A percentile compares a stretch with the other conserved stretches of the same genome.
Conservation (phyloP, 2,113 vertebrate species). For the Microcebus lehilahytsara region DNA sequence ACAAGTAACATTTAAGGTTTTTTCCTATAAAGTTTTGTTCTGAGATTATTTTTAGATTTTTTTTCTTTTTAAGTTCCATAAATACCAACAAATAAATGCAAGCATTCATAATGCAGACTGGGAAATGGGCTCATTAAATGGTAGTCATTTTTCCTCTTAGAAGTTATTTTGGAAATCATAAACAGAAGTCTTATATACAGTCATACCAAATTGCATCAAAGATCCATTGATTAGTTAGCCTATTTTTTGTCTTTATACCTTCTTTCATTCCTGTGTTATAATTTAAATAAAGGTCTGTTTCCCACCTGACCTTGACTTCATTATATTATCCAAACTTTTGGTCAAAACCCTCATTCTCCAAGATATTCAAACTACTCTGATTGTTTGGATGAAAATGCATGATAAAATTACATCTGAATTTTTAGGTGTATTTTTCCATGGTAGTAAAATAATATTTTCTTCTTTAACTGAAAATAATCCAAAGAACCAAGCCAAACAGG, state of each 20-base stretch:
- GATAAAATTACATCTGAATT: background rate
- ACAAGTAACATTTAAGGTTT: background rate
- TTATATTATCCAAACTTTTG: background rate
- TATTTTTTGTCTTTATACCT: background rate
- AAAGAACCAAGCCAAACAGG: background rate
- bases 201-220: background rate
- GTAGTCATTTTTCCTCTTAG: background rate
- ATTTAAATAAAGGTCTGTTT: background rate
- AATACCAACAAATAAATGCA: background rate
- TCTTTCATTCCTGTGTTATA: background rate
- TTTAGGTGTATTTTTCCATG: background rate
- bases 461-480: background rate
- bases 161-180: background rate
- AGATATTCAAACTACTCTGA: background rate
- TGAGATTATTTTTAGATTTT: conserved; percentile 6
- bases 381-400: background rate
- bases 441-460: background rate
- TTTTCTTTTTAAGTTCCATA: background rate
- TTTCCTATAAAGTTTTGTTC: background rate
- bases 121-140: background rate
- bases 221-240: background rate
- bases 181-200: conserved; percentile 31
- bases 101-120: background rate
- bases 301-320: background rate
- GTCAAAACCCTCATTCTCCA: background rate